Base-by-base conservation (phyloP, 2,888 invertebrate species). In the Pseudococcus jackbeardsleyi region DNA sequence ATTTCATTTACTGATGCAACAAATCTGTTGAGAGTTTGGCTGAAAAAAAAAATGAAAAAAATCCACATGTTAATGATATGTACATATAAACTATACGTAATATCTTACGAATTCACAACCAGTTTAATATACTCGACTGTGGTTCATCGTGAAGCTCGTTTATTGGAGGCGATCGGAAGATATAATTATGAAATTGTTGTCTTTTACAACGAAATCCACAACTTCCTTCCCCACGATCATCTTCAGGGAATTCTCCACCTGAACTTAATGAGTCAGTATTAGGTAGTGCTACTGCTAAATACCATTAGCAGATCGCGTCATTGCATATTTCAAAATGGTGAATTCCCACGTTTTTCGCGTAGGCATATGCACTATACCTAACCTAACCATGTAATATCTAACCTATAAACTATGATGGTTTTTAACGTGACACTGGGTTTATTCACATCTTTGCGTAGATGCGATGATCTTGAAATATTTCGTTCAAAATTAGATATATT, bases 341-440 rank as follows among this genome's bases (percentile, higher is more conserved):
- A 72, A 72, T 72, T 72, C 72, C 72, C 72, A 72, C 72, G 72
- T 72, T 72, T 72, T 72, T 72, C 26, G 33, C 72, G n/a, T 33
- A 26, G 72, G 42, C n/a, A n/a, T 42, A 42, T n/a, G 64, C 15
- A 0, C 8, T 68, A 12, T 68, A 64, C 26, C 26, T 22, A 64
- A 15, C 8, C 26, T 33, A 33, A 22, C 9, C 15, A 72, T 4
- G 15, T 72, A 33, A 4, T 33, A 5, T 42, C 9, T 42, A 42
- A 26, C 3, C 15, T 72, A 72, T 33, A 64, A 22, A 19, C 22
- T 22, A 19, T 64, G 8, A 19, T 64, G 19, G 22, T 64, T 64
- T 64, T 9, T 64, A 33, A 64, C 64, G 64, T 64, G 64, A 64
- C 64, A 19, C 22, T 72, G 72, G 72, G 72, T 72, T 72, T 72